Conservation (phyloP, 2,797 vertebrate genomes). For the Scyliorhinus canicula region DNA sequence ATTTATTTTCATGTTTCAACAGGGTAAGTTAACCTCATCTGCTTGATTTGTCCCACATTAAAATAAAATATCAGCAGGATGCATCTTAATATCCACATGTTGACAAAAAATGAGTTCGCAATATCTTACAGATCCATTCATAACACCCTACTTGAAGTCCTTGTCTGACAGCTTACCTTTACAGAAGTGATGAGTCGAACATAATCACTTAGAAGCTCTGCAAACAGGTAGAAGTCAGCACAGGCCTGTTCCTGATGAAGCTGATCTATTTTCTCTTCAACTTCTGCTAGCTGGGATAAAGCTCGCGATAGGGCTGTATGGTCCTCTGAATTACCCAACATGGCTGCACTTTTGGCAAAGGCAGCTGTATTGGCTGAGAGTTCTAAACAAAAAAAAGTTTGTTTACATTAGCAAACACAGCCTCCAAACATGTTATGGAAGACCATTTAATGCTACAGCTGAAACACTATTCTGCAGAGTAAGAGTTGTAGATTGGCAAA, state of each 20-base stretch:
- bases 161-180: conserved; percentile 65
- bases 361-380: conserved; percentile 85
- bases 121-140: background rate
- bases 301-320: conserved; percentile 90
- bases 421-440: background rate
- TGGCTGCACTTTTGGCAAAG: conserved; percentile 93
- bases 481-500: too few relatives aligned
- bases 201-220: conserved; percentile 89
- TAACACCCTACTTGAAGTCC: background rate
- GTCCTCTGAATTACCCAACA: conserved; percentile 96
- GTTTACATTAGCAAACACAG: background rate
- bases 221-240: conserved; percentile 87
- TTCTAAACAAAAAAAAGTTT: conserved; percentile 56
- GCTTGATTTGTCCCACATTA: background rate
- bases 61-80: background rate
- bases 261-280: conserved; percentile 93
- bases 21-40: background rate
- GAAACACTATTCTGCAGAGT: too few relatives aligned
- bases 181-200: conserved; percentile 86
- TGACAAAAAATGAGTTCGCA: background rate
- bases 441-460: background rate
- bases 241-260: conserved; percentile 91
- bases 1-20: background rate
- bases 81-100: background rate
- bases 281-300: conserved; percentile 90